Percentiles rank a stretch among this genome's conserved stretches.
These are phyloP conservation scores for Dicyrtomina minuta DNA, from an alignment of 2,888 invertebrate genomes.

Conservation along the genomic window DNA sequence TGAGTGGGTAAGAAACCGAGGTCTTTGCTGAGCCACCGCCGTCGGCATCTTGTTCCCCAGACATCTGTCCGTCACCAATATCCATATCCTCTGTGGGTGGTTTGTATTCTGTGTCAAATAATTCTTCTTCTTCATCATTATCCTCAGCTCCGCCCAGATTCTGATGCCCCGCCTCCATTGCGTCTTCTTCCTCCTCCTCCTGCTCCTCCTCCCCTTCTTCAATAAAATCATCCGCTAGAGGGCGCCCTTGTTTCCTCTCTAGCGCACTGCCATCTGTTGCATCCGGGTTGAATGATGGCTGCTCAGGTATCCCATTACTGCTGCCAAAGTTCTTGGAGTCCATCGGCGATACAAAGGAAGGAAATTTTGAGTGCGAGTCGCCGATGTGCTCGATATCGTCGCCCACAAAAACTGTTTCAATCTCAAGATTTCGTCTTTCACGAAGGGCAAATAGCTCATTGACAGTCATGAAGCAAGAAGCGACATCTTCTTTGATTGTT, in stretches of 20 bases:
- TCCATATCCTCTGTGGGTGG: slow-evolving; percentile 5
- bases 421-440: slow-evolving; percentile 12
- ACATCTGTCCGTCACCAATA: too few relatives aligned
- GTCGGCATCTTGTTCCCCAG: not conserved
- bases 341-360: slow-evolving; percentile 2
- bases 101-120: slow-evolving; percentile 22
- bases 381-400: slow-evolving; percentile 15
- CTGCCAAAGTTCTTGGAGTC: slow-evolving; percentile 9
- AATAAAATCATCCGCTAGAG: not conserved
- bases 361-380: slow-evolving; percentile 17
- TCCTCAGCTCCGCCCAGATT: slow-evolving; percentile 6
- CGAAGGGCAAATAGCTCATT: slow-evolving; percentile 30
- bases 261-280: too few relatives aligned
- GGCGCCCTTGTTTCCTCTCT: not conserved
- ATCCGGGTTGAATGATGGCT: slow-evolving; percentile 15
- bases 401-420: slow-evolving; percentile 31
- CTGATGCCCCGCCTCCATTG: slow-evolving; percentile 6
- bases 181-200: not conserved
- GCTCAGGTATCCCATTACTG: slow-evolving; percentile 20
- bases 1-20: slow-evolving; percentile 23
- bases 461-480: slow-evolving; percentile 29
- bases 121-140: slow-evolving; percentile 14
- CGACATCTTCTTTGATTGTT: slow-evolving; percentile 32
- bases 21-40: not conserved
- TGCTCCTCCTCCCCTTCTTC: slow-evolving; percentile 9